phyloP scores from a whole-genome alignment of 2,888 invertebrate species.

The Stenichneumon culpator region DNA sequence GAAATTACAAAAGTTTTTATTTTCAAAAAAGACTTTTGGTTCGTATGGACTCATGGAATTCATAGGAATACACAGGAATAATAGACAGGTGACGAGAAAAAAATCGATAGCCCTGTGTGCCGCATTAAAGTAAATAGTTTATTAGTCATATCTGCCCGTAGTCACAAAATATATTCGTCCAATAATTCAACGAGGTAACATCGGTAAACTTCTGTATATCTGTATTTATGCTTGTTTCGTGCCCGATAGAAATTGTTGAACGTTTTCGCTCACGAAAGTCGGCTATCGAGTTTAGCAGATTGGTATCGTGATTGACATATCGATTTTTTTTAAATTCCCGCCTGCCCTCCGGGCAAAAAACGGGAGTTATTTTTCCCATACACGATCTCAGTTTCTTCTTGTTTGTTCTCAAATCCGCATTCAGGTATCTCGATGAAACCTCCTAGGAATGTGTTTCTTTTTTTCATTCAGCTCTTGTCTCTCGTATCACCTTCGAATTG shows the following conservation, averaged over 20 bases:
- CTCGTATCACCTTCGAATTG: slow-evolving; percentile 11
- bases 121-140: slow-evolving; percentile 79
- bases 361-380: background rate
- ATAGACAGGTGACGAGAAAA: background rate
- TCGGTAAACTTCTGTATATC: slow-evolving; percentile 67
- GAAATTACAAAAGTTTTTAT: background rate
- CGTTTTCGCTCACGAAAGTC: slow-evolving; percentile 2
- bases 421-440: slow-evolving; percentile 3
- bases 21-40: too few relatives aligned
- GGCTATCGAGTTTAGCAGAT: slow-evolving; percentile 1
- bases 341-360: background rate
- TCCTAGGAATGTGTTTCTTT: slow-evolving; percentile 20
- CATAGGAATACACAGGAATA: background rate
- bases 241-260: slow-evolving; percentile 34
- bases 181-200: slow-evolving; percentile 79
- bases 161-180: slow-evolving; percentile 81
- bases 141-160: slow-evolving; percentile 77
- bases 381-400: background rate
- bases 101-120: slow-evolving; percentile 2
- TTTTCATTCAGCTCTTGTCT: slow-evolving; percentile 4
- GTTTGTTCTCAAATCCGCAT: background rate
- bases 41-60: background rate
- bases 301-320: slow-evolving; percentile 2
- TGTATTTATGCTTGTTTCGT: slow-evolving; percentile 19
- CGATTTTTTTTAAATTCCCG: background rate